phyloP scores from a whole-genome alignment of 2,797 vertebrate genomes.

The Amphiprion clarkii region DNA sequence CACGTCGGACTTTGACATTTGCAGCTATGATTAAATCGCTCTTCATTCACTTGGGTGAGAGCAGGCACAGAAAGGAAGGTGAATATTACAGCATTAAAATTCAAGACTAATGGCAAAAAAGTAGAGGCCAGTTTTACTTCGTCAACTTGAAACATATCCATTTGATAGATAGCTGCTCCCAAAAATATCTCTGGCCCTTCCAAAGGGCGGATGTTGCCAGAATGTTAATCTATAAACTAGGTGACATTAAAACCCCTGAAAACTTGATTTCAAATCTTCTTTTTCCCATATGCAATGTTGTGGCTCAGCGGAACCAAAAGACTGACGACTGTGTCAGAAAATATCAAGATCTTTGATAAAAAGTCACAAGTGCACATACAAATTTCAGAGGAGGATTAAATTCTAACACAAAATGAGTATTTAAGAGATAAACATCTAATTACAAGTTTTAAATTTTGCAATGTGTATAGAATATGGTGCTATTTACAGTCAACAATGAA shows the following conservation, averaged over 20 bases:
- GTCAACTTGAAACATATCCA: slow-evolving; percentile 12
- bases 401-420: background rate
- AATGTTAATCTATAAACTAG: slow-evolving; percentile 2
- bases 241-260: slow-evolving; percentile 14
- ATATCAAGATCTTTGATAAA: background rate
- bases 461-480: background rate
- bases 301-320: background rate
- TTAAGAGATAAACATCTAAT: background rate
- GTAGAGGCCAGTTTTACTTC: slow-evolving; percentile 19
- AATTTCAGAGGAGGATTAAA: background rate
- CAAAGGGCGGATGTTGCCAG: background rate
- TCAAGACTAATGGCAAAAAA: background rate
- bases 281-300: background rate
- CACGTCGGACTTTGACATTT: slow-evolving; percentile 7
- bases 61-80: background rate
- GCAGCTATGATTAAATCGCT: background rate
- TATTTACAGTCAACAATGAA: too few species aligned
- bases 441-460: background rate
- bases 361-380: background rate
- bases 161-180: slow-evolving; percentile 28
- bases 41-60: slow-evolving; percentile 9
- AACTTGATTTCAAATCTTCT: background rate
- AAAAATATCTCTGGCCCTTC: slow-evolving; percentile 17
- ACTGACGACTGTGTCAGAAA: background rate
- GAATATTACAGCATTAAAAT: slow-evolving; percentile 18